Evolutionary conservation across 2,113 vertebrate species (phyloP).

Genomic region (Pterocles burchelli): DNA sequence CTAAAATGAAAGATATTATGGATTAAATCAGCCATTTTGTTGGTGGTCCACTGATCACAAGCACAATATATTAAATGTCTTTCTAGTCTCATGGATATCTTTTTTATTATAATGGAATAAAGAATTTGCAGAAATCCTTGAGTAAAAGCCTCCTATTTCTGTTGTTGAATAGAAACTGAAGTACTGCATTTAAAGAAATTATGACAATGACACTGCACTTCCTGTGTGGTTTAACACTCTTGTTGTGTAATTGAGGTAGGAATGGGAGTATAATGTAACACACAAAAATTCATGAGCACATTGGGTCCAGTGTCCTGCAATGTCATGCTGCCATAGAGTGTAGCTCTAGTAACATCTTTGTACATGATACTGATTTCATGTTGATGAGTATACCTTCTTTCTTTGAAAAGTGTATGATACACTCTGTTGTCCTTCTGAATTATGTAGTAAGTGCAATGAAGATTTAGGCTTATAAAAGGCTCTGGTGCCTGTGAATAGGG

Average conservation of each 20-base stretch:
- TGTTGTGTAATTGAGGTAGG: conserved; percentile 2
- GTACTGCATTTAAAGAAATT: not conserved
- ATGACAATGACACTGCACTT: not conserved
- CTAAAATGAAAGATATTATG: not conserved
- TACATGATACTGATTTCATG: not conserved
- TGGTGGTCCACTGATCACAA: not conserved
- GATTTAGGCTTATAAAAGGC: not conserved
- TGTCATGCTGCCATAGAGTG: accelerated
- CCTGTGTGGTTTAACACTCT: not conserved
- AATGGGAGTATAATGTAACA: not conserved
- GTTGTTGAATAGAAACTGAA: not conserved
- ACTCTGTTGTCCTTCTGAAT: not conserved
- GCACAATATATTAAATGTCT: not conserved
- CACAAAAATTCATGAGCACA: accelerated
- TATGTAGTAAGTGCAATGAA: not conserved
- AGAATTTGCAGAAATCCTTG: not conserved
- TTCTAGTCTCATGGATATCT: not conserved
- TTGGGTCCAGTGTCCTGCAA: not conserved
- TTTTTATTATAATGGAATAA: not conserved
- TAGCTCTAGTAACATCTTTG: not conserved
- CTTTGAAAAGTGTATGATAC: not conserved
- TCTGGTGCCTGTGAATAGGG: not conserved
- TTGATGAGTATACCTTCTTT: not conserved
- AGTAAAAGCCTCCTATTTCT: not conserved
- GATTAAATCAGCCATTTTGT: not conserved